phyloP scores from a whole-genome alignment of 2,888 invertebrate genomes.

The Lucinisca nassula region DNA sequence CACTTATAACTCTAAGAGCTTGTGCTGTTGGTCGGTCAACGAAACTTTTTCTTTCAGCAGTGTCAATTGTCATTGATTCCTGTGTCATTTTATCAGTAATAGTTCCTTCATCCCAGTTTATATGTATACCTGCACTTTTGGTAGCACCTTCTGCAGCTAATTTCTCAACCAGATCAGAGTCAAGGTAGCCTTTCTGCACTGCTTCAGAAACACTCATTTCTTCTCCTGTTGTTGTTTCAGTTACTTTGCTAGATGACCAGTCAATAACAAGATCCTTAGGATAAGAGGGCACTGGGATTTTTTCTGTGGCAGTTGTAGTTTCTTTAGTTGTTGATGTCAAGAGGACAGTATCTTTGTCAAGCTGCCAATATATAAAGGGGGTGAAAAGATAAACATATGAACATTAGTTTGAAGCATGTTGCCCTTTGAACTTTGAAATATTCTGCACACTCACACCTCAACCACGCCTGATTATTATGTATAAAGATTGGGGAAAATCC shows the following conservation, averaged over 20 bases:
- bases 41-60: conserved; percentile 90
- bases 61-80: conserved; percentile 93
- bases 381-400: neutral
- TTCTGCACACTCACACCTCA: neutral
- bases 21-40: conserved; percentile 80
- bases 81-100: conserved; percentile 90
- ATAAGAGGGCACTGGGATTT: conserved; percentile 55
- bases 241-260: conserved; percentile 82
- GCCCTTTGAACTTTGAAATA: neutral
- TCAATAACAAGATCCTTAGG: conserved; percentile 77
- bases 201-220: conserved; percentile 94
- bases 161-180: conserved; percentile 91
- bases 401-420: neutral
- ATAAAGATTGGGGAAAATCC: neutral
- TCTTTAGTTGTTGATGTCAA: neutral
- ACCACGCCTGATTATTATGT: neutral
- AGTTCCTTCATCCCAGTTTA: conserved; percentile 93
- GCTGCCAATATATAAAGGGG: conserved; percentile 65
- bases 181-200: conserved; percentile 89
- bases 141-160: conserved; percentile 75
- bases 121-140: conserved; percentile 83
- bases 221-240: conserved; percentile 91
- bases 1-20: conserved; percentile 70
- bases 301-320: neutral
- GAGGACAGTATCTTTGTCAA: conserved; percentile 33